Conservation (phyloP, 1,140 invertebrate species). For the Radopholus similis region DNA sequence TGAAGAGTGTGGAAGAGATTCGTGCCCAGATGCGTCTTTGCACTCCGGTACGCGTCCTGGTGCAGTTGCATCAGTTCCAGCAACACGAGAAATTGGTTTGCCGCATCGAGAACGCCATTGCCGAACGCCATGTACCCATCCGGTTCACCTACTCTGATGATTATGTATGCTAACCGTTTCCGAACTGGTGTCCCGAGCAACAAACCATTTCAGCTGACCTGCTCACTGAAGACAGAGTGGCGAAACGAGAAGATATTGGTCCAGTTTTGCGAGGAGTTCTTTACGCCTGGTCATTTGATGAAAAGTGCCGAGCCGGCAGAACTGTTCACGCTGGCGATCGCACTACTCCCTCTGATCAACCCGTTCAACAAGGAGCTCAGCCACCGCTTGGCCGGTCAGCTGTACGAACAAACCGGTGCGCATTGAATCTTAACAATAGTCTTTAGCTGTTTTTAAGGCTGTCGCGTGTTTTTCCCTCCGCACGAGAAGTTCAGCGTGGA, state of each 20-base stretch:
- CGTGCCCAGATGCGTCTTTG: constrained; percentile 19
- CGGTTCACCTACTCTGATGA: constrained; percentile 23
- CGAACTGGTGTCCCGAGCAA: constrained; percentile 4
- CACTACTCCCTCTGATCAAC: constrained; percentile 27
- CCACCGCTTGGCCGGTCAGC: constrained; percentile 10
- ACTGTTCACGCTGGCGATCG: constrained; percentile 19
- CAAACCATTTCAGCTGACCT: constrained; percentile 7
- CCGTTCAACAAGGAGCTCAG: constrained; percentile 25
- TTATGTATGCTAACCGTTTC: neutral
- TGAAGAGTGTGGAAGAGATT: constrained; percentile 32
- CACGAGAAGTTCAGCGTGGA: constrained; percentile 21
- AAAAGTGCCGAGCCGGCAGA: neutral
- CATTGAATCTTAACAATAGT: neutral
- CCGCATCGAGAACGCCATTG: constrained; percentile 18
- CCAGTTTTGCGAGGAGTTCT: constrained; percentile 21
- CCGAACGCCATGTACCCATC: constrained; percentile 21
- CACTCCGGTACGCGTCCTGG: constrained; percentile 20
- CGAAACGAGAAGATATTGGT: constrained; percentile 22
- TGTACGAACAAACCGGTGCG: constrained; percentile 16
- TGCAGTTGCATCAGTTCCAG: constrained; percentile 2
- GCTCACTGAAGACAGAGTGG: constrained; percentile 30
- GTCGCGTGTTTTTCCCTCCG: constrained; percentile 26
- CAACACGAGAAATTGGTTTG: neutral
- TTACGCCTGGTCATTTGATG: neutral
- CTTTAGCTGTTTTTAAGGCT: neutral